phyloP scores from a whole-genome alignment of 2,888 invertebrate genomes.

The Aleiodes alternator region DNA sequence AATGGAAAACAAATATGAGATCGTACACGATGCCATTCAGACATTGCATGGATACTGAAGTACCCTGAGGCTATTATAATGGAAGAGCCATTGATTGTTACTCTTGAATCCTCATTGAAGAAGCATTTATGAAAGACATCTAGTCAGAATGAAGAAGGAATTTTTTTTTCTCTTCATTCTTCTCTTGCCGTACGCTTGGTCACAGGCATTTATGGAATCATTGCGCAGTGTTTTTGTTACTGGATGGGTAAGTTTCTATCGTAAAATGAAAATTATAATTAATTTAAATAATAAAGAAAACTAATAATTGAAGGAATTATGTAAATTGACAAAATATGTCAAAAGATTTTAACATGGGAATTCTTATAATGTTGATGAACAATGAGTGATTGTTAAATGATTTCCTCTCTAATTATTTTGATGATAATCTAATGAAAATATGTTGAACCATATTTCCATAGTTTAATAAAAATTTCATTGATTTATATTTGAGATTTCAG shows the following conservation, averaged over 20 bases:
- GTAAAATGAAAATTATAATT: not conserved
- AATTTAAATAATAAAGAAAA: not conserved
- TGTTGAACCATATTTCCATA: no score
- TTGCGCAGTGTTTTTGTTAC: conserved; percentile 22
- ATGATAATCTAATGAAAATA: no score
- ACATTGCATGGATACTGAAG: not conserved
- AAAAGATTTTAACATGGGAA: no score
- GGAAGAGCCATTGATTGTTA: not conserved
- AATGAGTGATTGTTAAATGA: no score
- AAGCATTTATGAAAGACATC: not conserved
- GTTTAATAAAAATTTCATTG: no score
- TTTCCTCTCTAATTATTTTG: no score
- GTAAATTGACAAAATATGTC: not conserved
- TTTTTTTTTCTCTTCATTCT: conserved; percentile 20
- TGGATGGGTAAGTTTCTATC: conserved; percentile 31
- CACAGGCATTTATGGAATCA: conserved; percentile 32
- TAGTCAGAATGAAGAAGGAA: not conserved
- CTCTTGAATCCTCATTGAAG: not conserved
- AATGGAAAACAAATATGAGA: no score
- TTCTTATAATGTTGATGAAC: no score
- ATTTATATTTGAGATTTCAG: no score
- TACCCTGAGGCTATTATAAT: not conserved
- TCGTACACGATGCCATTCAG: not conserved
- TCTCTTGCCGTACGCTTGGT: conserved; percentile 14
- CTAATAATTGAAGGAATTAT: not conserved